Evolutionary conservation across 2,888 invertebrate genomes (phyloP), one percentile per base, ranked within the genome.

Genomic region (Prosopocoilus inquinatus): DNA sequence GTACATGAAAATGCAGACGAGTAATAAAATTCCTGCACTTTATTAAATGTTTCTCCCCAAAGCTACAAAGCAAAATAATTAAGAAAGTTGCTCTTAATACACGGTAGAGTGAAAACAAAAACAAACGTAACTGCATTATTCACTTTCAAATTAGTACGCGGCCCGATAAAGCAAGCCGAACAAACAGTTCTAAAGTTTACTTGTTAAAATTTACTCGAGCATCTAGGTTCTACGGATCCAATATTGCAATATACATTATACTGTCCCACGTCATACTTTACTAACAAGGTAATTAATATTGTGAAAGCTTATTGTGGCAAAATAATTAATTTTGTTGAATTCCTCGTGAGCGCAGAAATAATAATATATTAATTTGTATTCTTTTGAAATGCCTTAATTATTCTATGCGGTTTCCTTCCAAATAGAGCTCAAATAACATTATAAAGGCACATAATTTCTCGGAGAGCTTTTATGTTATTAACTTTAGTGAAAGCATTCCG

Each of bases 341-440:
- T 50, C 46, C 38, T 45, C 13, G 45, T 20, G 45, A 44, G 20
- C 20, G 20, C 20, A 5, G 20, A 28, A 28, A 28, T 7, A 28
- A 28, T 28, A 54, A 45, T 54, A 48, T 50, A 54, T 49, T 43
- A 54, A 54, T 54, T 54, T 49, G 12, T 32, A 11, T 20, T 36
- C 53, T 47, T 54, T 54, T 54, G 49, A 54, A 49, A 50, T 54
- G 12, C 46, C 34, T 50, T 54, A 54, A 54, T 54, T 54, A 50
- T 54, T 44, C 38, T 50, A 46, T 49, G 54, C 13, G 50, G 50
- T 49, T 54, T 54, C 54, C 36, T 39, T 53, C 36, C 36, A 53
- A 53, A 53, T 53, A 41, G 47, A 47, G 53, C 47, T 53, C 53
- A 53, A 47, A 53, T 53, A 53, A 53, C 53, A 33, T 16, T 41